phyloP scores from a whole-genome alignment of 37 sponge, comb jelly and placozoan species.

The Petrosia ficiformis region DNA sequence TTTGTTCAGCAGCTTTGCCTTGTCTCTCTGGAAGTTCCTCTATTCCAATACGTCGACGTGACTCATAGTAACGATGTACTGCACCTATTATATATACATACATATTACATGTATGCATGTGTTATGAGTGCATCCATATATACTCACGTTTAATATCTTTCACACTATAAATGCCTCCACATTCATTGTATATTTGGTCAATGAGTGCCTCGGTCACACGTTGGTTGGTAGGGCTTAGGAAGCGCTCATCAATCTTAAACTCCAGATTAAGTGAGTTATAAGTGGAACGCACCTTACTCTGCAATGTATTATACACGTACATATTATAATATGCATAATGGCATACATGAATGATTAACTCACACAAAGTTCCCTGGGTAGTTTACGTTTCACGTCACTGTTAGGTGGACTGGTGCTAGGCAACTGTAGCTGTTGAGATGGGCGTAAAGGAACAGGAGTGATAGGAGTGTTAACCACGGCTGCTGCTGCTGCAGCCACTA shows the following conservation, averaged over 20 bases:
- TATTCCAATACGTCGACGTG: slow-evolving; percentile 71
- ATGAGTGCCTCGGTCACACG: slow-evolving; percentile 73
- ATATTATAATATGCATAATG: background rate
- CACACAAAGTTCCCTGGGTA: slow-evolving; percentile 81
- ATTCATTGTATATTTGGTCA: slow-evolving; percentile 57
- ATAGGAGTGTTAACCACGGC: background rate
- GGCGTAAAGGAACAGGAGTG: slow-evolving; percentile 15
- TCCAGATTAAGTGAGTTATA: slow-evolving; percentile 71
- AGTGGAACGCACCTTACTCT: slow-evolving; percentile 72
- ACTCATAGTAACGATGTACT: slow-evolving; percentile 85
- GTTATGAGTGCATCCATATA: background rate
- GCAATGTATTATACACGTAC: background rate
- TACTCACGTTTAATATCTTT: slow-evolving; percentile 73
- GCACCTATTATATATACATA: slow-evolving; percentile 24
- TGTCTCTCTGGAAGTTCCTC: slow-evolving; percentile 76
- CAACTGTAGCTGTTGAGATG: slow-evolving; percentile 45
- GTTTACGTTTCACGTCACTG: slow-evolving; percentile 52
- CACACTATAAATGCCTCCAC: slow-evolving; percentile 28
- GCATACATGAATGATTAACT: slow-evolving; percentile 14
- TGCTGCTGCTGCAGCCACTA: slow-evolving; percentile 12
- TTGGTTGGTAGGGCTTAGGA: slow-evolving; percentile 71
- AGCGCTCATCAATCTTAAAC: slow-evolving; percentile 81
- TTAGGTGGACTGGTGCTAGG: background rate
- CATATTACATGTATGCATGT: background rate
- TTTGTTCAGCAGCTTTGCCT: slow-evolving; percentile 80